Percentiles rank a stretch among this genome's conserved stretches.
These are phyloP conservation scores for Bufotes viridis DNA, from an alignment of 2,797 vertebrate genomes.

Conservation along the genomic window DNA sequence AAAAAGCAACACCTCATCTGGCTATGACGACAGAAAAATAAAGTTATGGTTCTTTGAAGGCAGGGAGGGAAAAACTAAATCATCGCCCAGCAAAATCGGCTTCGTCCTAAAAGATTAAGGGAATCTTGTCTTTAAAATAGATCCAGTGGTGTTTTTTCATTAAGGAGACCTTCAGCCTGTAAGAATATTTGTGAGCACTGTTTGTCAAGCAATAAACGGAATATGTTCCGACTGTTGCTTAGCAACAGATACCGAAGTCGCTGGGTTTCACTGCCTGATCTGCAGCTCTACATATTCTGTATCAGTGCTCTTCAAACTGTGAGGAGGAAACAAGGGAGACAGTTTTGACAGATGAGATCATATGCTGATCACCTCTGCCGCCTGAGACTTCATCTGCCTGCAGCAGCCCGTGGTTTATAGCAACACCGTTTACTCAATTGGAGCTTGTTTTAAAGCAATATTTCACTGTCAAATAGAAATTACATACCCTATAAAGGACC, in stretches of 20 bases:
- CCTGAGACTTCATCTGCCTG: not conserved
- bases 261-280: not conserved
- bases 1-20: no score
- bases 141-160: no score
- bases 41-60: no score
- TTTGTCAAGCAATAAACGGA: not conserved
- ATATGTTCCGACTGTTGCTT: not conserved
- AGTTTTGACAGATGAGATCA: not conserved
- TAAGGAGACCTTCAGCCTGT: not conserved
- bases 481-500: no score
- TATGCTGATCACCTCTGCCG: not conserved
- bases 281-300: not conserved
- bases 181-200: not conserved
- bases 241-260: not conserved
- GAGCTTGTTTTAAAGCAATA: not conserved
- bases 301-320: not conserved
- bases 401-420: not conserved
- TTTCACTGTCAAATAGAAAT: not conserved
- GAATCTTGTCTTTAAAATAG: no score
- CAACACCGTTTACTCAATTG: not conserved
- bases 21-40: no score
- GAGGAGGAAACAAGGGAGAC: not conserved
- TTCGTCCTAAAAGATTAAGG: no score
- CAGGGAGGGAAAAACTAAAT: no score
- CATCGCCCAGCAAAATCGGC: no score